These are phyloP conservation scores for Pteropus rufus DNA, from an alignment of 2,797 vertebrate genomes.

Conservation along the genomic window DNA sequence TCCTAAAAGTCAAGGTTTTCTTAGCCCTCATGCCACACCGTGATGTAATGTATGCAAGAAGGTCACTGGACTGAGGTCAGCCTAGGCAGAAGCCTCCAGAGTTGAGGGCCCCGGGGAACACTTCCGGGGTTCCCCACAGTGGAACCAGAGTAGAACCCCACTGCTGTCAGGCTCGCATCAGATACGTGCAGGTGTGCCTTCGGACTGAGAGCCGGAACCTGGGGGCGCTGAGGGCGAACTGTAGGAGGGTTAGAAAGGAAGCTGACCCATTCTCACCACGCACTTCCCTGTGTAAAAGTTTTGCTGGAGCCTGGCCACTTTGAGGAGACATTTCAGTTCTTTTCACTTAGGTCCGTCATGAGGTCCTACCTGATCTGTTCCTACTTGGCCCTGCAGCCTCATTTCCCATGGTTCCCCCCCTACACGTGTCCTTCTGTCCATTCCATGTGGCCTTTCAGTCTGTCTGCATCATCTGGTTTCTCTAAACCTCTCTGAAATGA, in stretches of 20 bases:
- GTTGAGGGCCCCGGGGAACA: neutral
- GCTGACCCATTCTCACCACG: neutral
- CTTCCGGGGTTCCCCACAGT: neutral
- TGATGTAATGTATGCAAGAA: neutral
- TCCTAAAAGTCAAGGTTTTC: neutral
- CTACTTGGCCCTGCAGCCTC: neutral
- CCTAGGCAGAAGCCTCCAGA: neutral
- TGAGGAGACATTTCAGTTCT: neutral
- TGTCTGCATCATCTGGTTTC: neutral
- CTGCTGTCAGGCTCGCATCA: neutral
- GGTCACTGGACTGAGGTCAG: neutral
- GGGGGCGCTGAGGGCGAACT: neutral
- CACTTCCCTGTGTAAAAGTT: no score
- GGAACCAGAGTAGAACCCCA: neutral
- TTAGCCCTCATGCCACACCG: neutral
- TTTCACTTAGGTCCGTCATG: neutral
- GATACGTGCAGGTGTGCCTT: neutral
- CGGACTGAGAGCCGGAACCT: neutral
- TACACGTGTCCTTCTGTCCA: neutral
- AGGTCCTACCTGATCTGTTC: neutral
- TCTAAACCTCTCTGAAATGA: neutral
- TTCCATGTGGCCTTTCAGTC: neutral
- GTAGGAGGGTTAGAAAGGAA: neutral
- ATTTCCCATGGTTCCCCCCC: neutral
- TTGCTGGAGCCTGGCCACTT: neutral